Base-by-base conservation (phyloP, 2,113 vertebrate genomes). In the Camarhynchus parvulus region DNA sequence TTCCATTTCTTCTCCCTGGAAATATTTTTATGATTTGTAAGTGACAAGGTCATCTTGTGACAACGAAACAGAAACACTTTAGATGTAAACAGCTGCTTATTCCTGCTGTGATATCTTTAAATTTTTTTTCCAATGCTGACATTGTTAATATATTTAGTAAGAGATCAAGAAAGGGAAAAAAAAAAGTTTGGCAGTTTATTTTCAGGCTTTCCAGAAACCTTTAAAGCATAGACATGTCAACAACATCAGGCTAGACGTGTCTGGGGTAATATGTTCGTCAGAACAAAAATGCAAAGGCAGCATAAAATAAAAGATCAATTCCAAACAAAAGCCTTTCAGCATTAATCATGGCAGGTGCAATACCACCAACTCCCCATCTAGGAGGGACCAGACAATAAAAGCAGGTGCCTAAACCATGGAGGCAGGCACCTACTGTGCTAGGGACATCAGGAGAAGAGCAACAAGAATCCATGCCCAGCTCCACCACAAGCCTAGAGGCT, bases 71-170 rank as follows among this genome's bases (percentile, higher is more conserved):
- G 44, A 81, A 94, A 70, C 11, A 78, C 11, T 92, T 79, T 5
- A 50, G 63, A 66, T 39, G 79, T 62, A 85, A 95, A 87, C 62
- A 94, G 47, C 50, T 95, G 63, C 33, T 92, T 92, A 94, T 75
- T 92, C 20, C n/a, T 78, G 23, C 28, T 67, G 46, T 47, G 30
- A 66, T 74, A 56, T 9, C 44, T 72, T 68, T n/a, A 25, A 17
- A 3, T 28, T 61, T 44, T 13, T 44, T 47, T 92, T 70, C 6
- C 31, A 78, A 3, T 30, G 39, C 14, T 92, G 79, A 89, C 75
- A 93, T 15, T 70, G 59, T 70, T 88, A 49, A 92, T 74, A 63
- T 35, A 88, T 91, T 77, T 89, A 92, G 68, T 46, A 50, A 94
- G 70, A 83, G 19, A 88, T 13, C 90, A 56, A 73, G 25, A 69